Base-by-base conservation (phyloP, 1,140 invertebrate species). In the Sycobia sp. region DNA sequence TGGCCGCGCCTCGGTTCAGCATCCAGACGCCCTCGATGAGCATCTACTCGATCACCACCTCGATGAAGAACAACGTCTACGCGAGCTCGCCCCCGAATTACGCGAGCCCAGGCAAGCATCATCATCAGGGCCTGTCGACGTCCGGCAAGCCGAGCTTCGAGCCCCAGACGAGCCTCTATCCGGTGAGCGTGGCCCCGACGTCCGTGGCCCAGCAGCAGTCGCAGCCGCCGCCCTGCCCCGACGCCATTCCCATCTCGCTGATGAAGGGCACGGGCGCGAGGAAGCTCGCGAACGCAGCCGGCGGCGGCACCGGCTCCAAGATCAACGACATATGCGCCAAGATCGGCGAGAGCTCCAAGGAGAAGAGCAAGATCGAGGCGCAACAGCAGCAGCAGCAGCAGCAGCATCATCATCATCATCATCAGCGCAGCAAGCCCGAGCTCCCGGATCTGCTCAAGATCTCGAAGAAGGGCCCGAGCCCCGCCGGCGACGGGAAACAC, bases 291-390 rank as follows among this genome's bases (percentile, higher is more conserved):
- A 53, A 74, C 1, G 69, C 78, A 0, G 81, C 81, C 36, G 72
- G 77, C 36, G 70, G 73, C 0, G 71, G 71, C 0, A 71, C 70
- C 0, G 78, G 78, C 4, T 80, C 80, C 0, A 82, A 82, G 27
- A 81, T 82, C 0, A 79, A 82, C 7, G 80, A 82, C 8, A 82
- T 82, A 29, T 82, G 80, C 18, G 78, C 77, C 0, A 82, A 82
- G 39, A 81, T 82, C 32, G 79, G 80, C 0, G 79, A 81, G 16
- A 80, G 77, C 0, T 76, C 79, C 0, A 81, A 81, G 23, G 79
- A 82, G 32, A 82, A 80, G 13, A 78, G 68, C 22, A 81, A 78
- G 43, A 57, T 71, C 4, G 79, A 80, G 23, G 70, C 61, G 1
- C n/a, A n/a, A n/a, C n/a, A n/a, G n/a, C n/a, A n/a, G n/a, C n/a